Percentiles rank a stretch among this genome's conserved stretches.
These are phyloP conservation scores for Cactoblastis cactorum DNA, from an alignment of 2,888 invertebrate genomes.

Conservation along the genomic window DNA sequence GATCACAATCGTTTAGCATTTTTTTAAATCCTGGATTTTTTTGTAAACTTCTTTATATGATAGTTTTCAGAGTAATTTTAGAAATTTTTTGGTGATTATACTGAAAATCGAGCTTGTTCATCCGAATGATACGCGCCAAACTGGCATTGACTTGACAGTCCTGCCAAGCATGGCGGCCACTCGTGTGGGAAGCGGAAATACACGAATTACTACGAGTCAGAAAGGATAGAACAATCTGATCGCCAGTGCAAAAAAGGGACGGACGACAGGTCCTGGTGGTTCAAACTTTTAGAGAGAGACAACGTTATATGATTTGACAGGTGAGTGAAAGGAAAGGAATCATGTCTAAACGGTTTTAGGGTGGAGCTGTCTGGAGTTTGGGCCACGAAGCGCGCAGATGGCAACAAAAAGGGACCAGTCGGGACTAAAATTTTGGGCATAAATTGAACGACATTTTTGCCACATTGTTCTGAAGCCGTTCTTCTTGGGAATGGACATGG, in stretches of 20 bases:
- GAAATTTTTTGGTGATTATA: slow-evolving; percentile 33
- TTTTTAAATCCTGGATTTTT: slow-evolving; percentile 8
- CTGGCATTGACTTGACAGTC: slow-evolving; percentile 75
- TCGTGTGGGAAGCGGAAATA: slow-evolving; percentile 77
- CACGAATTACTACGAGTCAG: slow-evolving; percentile 72
- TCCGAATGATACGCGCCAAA: slow-evolving; percentile 71
- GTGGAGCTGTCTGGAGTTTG: slow-evolving; percentile 77
- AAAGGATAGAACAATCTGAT: slow-evolving; percentile 63
- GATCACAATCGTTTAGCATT: slow-evolving; percentile 30
- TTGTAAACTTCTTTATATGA: too few species aligned
- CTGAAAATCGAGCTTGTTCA: slow-evolving; percentile 65
- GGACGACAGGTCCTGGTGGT: slow-evolving; percentile 62
- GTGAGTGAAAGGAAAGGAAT: slow-evolving; percentile 66
- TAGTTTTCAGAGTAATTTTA: background rate
- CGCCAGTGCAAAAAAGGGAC: slow-evolving; percentile 68
- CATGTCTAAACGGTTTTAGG: slow-evolving; percentile 73
- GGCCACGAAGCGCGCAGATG: slow-evolving; percentile 70
- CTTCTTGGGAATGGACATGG: slow-evolving; percentile 44
- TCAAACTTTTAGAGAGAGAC: slow-evolving; percentile 65
- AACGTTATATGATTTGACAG: slow-evolving; percentile 54
- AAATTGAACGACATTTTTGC: slow-evolving; percentile 78
- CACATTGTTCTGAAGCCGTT: slow-evolving; percentile 53
- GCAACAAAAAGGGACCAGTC: slow-evolving; percentile 74
- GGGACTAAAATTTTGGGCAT: slow-evolving; percentile 69
- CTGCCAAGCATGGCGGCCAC: slow-evolving; percentile 76